These are phyloP conservation scores for Drosophila siamana DNA, from an alignment of 2,888 invertebrate species.

Conservation along the genomic window DNA sequence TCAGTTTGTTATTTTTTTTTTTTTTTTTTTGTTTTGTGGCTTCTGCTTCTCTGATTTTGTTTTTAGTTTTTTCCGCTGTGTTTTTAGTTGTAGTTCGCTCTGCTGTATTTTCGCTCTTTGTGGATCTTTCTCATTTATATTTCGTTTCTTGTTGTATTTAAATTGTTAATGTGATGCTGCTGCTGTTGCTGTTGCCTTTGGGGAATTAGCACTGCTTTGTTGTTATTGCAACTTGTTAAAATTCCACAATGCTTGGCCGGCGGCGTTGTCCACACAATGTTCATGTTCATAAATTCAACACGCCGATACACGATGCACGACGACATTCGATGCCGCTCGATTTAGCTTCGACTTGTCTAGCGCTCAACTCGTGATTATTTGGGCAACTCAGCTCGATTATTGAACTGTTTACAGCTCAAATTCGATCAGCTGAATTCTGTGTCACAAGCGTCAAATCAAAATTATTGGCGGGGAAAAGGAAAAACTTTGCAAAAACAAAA, in stretches of 20 bases:
- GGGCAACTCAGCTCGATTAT: too few species aligned
- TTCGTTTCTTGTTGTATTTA: slow-evolving; percentile 72
- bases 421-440: too few species aligned
- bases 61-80: slow-evolving; percentile 39
- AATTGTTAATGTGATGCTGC: slow-evolving; percentile 71
- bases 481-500: too few species aligned
- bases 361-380: too few species aligned
- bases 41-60: slow-evolving; percentile 21
- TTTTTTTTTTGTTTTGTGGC: slow-evolving; percentile 3
- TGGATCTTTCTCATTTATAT: slow-evolving; percentile 70
- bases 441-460: too few species aligned
- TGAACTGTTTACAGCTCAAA: too few species aligned
- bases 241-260: slow-evolving; percentile 64
- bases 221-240: slow-evolving; percentile 78
- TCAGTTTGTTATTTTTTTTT: slow-evolving; percentile 10
- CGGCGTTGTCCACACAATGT: slow-evolving; percentile 48
- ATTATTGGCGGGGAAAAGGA: too few species aligned
- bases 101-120: too few species aligned
- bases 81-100: slow-evolving; percentile 29
- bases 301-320: slow-evolving; percentile 23
- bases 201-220: slow-evolving; percentile 77
- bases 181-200: slow-evolving; percentile 58
- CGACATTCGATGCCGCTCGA: background rate
- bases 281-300: slow-evolving; percentile 74
- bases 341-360: background rate